phyloP scores from a whole-genome alignment of 1,140 invertebrate genomes.

The Zaprionus ornatus region DNA sequence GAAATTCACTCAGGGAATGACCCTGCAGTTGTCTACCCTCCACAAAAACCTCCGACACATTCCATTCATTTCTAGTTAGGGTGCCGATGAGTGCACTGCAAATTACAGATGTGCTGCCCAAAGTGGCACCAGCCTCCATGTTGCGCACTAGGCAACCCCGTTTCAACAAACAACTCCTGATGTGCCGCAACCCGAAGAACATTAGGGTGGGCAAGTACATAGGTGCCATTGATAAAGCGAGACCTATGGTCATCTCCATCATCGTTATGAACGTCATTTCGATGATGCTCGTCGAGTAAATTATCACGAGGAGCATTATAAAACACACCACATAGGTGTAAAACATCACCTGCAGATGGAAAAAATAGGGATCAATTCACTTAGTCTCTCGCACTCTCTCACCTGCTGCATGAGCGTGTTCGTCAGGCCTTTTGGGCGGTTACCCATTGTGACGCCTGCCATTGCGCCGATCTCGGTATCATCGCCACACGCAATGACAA shows the following conservation, averaged over 20 bases:
- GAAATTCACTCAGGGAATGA: not conserved
- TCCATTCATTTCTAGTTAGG: conserved; percentile 25
- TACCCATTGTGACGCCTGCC: conserved; percentile 24
- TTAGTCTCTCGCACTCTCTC: not conserved
- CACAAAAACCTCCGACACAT: conserved; percentile 47
- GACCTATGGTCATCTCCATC: conserved; percentile 9
- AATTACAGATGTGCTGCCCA: conserved; percentile 56
- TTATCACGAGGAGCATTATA: not conserved
- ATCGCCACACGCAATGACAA: conserved; percentile 61
- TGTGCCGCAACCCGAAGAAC: conserved; percentile 25
- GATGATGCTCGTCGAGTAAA: conserved; percentile 5
- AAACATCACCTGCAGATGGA: not conserved
- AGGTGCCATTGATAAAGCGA: conserved; percentile 38
- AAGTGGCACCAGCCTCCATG: conserved; percentile 34
- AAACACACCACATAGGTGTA: not conserved
- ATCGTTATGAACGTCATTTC: not conserved
- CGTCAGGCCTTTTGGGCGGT: conserved; percentile 8
- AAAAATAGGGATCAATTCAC: not conserved
- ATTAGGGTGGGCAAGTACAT: conserved; percentile 40
- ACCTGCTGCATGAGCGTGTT: conserved; percentile 40
- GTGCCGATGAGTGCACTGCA: conserved; percentile 33
- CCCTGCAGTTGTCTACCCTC: conserved; percentile 11
- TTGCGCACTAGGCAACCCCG: conserved; percentile 38
- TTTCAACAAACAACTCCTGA: not conserved
- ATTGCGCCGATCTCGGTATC: conserved; percentile 47